phyloP scores from a whole-genome alignment of 2,888 invertebrate genomes.

The Andrena fulva region DNA sequence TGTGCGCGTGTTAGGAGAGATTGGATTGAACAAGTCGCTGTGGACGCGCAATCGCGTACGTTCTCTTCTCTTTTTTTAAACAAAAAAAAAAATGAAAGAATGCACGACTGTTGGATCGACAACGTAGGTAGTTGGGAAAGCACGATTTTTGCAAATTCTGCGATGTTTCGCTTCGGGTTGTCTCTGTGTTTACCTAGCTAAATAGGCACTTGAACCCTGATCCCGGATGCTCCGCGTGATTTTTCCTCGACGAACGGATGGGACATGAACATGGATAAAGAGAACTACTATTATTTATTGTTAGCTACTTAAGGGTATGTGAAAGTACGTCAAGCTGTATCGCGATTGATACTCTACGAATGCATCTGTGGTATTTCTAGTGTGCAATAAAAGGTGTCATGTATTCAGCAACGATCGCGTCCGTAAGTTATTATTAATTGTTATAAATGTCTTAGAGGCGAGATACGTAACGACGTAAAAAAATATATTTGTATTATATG shows the following conservation, averaged over 20 bases:
- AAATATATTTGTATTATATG: constrained; percentile 73
- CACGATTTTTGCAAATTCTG: neutral
- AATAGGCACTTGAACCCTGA: constrained; percentile 3
- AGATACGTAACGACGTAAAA: constrained; percentile 60
- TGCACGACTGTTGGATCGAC: neutral
- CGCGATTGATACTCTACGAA: constrained; percentile 56
- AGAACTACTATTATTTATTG: constrained; percentile 56
- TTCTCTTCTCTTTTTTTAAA: neutral
- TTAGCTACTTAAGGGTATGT: constrained; percentile 48
- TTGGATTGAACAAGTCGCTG: neutral
- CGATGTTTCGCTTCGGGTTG: neutral
- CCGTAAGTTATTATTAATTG: constrained; percentile 64
- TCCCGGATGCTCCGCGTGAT: neutral
- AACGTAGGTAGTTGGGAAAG: neutral
- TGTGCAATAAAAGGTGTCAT: constrained; percentile 66
- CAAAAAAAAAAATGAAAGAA: too few relatives aligned
- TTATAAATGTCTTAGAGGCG: constrained; percentile 60
- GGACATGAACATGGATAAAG: constrained; percentile 25
- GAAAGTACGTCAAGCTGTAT: constrained; percentile 38
- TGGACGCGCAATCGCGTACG: neutral
- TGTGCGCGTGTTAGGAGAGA: neutral
- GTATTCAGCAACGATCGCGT: constrained; percentile 65
- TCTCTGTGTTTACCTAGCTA: constrained; percentile 5
- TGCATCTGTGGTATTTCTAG: constrained; percentile 63
- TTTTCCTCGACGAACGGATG: neutral